Conservation (phyloP, 2,113 vertebrate genomes). For the Takifugu flavidus region DNA sequence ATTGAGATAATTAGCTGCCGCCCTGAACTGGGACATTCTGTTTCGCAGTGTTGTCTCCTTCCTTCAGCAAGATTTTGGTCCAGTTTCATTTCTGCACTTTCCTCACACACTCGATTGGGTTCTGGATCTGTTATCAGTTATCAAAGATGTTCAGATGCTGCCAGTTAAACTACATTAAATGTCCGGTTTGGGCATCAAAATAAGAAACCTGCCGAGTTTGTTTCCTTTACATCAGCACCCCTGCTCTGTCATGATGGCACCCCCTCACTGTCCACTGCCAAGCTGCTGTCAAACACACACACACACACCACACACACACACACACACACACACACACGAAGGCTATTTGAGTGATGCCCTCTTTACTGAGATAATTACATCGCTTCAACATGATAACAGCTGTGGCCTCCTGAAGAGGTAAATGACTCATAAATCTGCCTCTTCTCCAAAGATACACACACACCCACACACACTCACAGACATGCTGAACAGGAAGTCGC, state of each 20-base stretch:
- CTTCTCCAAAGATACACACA: constrained; percentile 2
- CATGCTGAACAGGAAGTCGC: background rate
- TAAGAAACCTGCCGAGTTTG: too few relatives aligned
- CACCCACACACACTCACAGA: constrained; percentile 10
- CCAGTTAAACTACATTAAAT: too few relatives aligned
- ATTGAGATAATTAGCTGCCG: background rate
- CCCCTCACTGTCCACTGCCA: background rate
- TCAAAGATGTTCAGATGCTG: too few relatives aligned
- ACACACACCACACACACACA: constrained; percentile 11
- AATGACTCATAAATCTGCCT: constrained; percentile 51
- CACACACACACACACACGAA: background rate
- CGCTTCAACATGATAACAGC: constrained; percentile 45
- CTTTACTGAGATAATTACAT: constrained; percentile 58
- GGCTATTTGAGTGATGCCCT: constrained; percentile 27
- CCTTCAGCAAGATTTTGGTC: background rate
- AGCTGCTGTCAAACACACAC: constrained; percentile 8
- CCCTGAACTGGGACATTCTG: background rate
- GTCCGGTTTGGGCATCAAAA: background rate
- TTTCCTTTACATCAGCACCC: background rate
- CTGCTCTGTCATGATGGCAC: background rate
- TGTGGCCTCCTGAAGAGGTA: constrained; percentile 54
- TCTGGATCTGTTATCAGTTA: too few relatives aligned
- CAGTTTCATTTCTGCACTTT: background rate
- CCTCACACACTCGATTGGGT: background rate
- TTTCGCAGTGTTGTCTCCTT: background rate